Conservation (phyloP, 2,797 vertebrate genomes). For the Poeciliopsis gracilis region DNA sequence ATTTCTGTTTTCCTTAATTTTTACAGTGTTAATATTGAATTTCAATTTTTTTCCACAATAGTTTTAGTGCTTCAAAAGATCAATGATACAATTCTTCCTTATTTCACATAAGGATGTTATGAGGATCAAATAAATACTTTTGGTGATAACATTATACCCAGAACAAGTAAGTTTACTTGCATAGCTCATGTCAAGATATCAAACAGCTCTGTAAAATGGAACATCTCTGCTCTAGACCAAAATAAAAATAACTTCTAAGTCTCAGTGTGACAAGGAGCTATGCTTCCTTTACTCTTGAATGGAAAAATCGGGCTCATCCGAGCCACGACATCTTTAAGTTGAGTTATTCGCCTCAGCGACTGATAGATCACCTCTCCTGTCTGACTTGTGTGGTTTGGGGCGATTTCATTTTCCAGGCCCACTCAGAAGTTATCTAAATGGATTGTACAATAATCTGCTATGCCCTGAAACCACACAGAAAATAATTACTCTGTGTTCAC, state of each 20-base stretch:
- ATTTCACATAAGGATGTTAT: neutral
- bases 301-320: constrained; percentile 40
- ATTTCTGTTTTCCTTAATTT: neutral
- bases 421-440: constrained; percentile 84
- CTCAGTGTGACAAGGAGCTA: constrained; percentile 24
- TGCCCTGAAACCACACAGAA: constrained; percentile 84
- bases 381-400: constrained; percentile 79
- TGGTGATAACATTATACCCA: neutral
- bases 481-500: constrained; percentile 88
- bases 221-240: constrained; percentile 27
- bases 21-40: neutral
- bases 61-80: neutral
- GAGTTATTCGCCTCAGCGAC: constrained; percentile 69
- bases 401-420: constrained; percentile 79
- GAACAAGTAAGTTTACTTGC: neutral
- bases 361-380: constrained; percentile 78
- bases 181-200: neutral
- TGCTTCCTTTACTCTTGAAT: constrained; percentile 24
- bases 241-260: constrained; percentile 15
- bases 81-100: neutral
- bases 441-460: constrained; percentile 86
- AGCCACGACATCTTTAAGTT: constrained; percentile 69
- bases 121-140: neutral
- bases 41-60: no score
- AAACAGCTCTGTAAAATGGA: constrained; percentile 18